These are phyloP conservation scores for Exocentrus adspersus DNA, from an alignment of 2,888 invertebrate species.

Conservation along the genomic window DNA sequence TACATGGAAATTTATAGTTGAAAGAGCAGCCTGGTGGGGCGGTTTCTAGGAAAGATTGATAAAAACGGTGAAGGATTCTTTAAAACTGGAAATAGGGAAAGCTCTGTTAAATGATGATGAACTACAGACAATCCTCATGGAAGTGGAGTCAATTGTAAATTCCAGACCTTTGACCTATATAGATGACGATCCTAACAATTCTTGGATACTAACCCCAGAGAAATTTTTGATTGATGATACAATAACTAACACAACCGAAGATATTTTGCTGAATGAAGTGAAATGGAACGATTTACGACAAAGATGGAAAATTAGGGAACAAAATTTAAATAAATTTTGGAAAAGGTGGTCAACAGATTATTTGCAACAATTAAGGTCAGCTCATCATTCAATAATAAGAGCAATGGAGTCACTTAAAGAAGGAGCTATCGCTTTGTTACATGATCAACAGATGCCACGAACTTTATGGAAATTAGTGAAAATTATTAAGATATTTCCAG, in stretches of 20 bases:
- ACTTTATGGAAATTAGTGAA: too few relatives aligned
- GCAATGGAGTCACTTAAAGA: too few relatives aligned
- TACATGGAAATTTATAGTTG: constrained; percentile 1
- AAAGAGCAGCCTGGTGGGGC: constrained; percentile 3
- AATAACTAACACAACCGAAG: background rate
- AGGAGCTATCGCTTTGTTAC: too few relatives aligned
- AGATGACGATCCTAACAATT: too few relatives aligned
- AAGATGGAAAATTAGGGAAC: background rate
- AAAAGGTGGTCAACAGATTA: background rate
- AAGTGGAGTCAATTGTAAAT: background rate
- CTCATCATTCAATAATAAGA: background rate
- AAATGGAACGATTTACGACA: background rate
- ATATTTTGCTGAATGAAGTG: background rate
- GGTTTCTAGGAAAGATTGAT: background rate
- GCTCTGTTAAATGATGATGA: background rate
- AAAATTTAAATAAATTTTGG: background rate
- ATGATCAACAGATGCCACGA: too few relatives aligned
- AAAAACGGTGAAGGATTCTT: background rate
- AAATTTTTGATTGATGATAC: background rate
- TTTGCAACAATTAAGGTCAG: background rate
- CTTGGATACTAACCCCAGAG: too few relatives aligned
- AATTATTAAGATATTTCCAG: too few relatives aligned
- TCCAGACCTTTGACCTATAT: background rate
- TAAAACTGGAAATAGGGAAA: background rate
- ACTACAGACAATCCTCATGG: background rate